Percentiles rank a stretch among this genome's conserved stretches.
phyloP scores from a whole-genome alignment of 1,140 invertebrate species.

The Trialeurodes vaporariorum region DNA sequence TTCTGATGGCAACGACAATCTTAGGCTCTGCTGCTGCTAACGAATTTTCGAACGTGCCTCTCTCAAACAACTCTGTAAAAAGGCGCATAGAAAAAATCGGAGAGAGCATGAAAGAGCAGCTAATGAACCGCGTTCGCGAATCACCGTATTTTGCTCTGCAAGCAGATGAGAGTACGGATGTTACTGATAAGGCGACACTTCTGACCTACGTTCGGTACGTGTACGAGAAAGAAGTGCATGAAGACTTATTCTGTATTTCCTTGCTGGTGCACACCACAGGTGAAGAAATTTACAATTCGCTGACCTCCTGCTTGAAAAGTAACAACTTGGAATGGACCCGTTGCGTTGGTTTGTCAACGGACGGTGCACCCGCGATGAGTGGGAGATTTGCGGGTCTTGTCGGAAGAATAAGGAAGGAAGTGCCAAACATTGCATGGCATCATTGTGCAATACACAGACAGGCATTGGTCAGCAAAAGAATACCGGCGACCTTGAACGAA shows the following conservation, averaged over 20 bases:
- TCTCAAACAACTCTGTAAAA: conserved; percentile 4
- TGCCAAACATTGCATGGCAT: conserved; percentile 1
- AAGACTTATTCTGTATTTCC: conserved; percentile 6
- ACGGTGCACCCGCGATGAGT: conserved; percentile 7
- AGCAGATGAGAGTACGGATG: conserved; percentile 6
- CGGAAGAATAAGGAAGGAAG: neutral
- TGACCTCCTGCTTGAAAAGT: neutral
- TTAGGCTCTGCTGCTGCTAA: conserved; percentile 5
- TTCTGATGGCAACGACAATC: conserved; percentile 7
- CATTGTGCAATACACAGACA: conserved; percentile 11
- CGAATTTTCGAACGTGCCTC: neutral
- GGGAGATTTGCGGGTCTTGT: neutral
- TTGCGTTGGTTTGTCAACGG: conserved; percentile 2
- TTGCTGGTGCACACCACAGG: conserved; percentile 11
- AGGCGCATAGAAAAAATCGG: neutral
- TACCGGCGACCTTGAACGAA: conserved; percentile 4
- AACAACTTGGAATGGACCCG: neutral
- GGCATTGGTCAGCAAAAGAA: conserved; percentile 2
- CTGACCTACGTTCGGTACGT: conserved; percentile 3
- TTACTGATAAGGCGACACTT: conserved; percentile 1
- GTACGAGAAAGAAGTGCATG: conserved; percentile 11
- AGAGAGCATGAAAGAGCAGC: neutral
- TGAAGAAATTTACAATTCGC: conserved; percentile 9
- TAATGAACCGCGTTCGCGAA: neutral
- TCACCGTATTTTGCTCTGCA: conserved; percentile 6